A percentile compares a stretch with the other conserved stretches of the same genome.
Evolutionary conservation across 2,797 vertebrate genomes (phyloP).

Genomic region (Anguilla pacifica): DNA sequence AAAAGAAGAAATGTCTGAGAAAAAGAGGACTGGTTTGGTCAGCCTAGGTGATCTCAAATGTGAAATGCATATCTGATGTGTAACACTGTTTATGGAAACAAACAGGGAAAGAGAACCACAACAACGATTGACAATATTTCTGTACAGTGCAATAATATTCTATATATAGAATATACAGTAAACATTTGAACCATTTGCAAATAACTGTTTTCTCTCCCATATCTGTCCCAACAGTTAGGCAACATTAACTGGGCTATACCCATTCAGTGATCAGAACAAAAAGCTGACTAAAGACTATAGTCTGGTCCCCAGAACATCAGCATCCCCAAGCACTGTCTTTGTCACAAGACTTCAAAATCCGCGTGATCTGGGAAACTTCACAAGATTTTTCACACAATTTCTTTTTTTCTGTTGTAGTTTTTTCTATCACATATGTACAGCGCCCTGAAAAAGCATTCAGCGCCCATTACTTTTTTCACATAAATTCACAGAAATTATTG

Average conservation of each 20-base stretch:
- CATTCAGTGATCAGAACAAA: not conserved
- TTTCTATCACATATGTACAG: not conserved
- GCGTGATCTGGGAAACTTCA: not conserved
- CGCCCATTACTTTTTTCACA: too few relatives aligned
- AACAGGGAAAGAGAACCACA: too few relatives aligned
- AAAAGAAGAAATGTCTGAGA: too few relatives aligned
- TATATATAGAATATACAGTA: not conserved
- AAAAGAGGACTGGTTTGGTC: too few relatives aligned
- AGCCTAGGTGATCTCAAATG: not conserved
- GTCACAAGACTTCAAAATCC: not conserved
- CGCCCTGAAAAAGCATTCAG: too few relatives aligned
- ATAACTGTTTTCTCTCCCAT: not conserved
- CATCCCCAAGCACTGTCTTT: not conserved
- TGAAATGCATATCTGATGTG: not conserved
- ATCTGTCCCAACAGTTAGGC: not conserved
- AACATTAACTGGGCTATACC: not conserved
- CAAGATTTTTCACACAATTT: not conserved
- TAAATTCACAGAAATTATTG: too few relatives aligned
- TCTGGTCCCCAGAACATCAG: not conserved
- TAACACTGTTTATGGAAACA: too few relatives aligned
- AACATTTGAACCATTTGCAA: not conserved
- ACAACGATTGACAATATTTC: not conserved
- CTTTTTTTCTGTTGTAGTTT: not conserved
- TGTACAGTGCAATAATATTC: not conserved
- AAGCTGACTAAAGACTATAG: not conserved